These are phyloP conservation scores for Anguilla japonica DNA, from an alignment of 2,113 vertebrate genomes.

Conservation along the genomic window DNA sequence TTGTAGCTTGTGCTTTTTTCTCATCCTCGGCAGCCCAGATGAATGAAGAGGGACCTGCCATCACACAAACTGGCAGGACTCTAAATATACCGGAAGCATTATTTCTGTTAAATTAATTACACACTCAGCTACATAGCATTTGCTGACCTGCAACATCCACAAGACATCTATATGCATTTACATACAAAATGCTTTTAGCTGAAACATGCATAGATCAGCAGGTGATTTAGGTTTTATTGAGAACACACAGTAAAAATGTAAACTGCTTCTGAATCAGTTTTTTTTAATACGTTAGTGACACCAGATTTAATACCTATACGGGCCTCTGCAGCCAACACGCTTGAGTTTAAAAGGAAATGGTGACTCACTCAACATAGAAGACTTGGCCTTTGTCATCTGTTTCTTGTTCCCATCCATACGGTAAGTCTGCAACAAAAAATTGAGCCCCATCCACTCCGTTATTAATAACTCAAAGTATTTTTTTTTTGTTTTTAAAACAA, in stretches of 20 bases:
- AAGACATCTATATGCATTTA: conserved; percentile 30
- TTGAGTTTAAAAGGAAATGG: not conserved
- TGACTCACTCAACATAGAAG: conserved; percentile 95
- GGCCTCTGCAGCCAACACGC: not conserved
- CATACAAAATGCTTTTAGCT: conserved; percentile 33
- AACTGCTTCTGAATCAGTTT: conserved; percentile 12
- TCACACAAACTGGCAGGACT: not conserved
- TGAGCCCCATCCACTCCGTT: not conserved
- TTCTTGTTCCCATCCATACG: conserved; percentile 97
- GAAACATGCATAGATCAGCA: conserved; percentile 32
- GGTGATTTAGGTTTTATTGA: conserved; percentile 25
- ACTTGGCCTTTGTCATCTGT: conserved; percentile 88
- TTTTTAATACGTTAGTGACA: conserved; percentile 12
- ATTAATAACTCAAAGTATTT: not conserved
- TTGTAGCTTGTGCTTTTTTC: conserved; percentile 1
- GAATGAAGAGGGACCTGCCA: conserved; percentile 13
- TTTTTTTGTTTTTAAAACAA: no score
- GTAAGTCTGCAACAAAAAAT: conserved; percentile 75
- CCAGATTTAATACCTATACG: conserved; percentile 15
- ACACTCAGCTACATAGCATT: conserved; percentile 25
- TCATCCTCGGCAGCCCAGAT: conserved; percentile 20
- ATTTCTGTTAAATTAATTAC: conserved; percentile 35
- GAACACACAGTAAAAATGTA: conserved; percentile 20
- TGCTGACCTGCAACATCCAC: conserved; percentile 33
- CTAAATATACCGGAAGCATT: conserved; percentile 30